A percentile compares a stretch with the other conserved stretches of the same genome.
Evolutionary conservation across 1,140 invertebrate genomes (phyloP).

Genomic region (Triops cancriformis): DNA sequence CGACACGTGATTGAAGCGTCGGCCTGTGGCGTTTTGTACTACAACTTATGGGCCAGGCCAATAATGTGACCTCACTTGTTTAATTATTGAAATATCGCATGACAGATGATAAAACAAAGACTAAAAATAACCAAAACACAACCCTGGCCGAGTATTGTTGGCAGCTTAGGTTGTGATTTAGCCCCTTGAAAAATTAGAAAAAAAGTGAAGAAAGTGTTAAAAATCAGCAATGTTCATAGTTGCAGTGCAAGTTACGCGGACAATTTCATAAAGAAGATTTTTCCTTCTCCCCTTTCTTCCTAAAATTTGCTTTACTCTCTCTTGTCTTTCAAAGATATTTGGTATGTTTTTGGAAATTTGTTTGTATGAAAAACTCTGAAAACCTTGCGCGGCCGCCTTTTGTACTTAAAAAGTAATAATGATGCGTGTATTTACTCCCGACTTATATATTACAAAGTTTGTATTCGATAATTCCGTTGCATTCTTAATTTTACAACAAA

Average conservation of each 20-base stretch:
- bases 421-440: neutral
- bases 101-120: neutral
- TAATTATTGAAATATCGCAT: too few relatives aligned
- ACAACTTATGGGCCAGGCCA: too few relatives aligned
- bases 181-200: neutral
- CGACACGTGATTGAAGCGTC: too few relatives aligned
- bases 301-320: neutral
- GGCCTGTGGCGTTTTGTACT: too few relatives aligned
- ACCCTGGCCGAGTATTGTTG: neutral
- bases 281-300: neutral
- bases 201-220: neutral
- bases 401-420: constrained; percentile 7
- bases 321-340: neutral
- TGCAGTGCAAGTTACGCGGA: neutral
- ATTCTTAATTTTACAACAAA: neutral
- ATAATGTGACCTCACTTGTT: too few relatives aligned
- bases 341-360: neutral
- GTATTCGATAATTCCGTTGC: neutral
- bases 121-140: neutral
- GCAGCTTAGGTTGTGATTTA: constrained; percentile 6
- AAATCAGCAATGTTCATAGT: neutral
- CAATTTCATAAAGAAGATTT: neutral
- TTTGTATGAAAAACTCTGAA: neutral
- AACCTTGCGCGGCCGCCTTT: neutral
- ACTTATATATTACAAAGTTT: constrained; percentile 7